Evolutionary conservation across 2,797 vertebrate species (phyloP).

Genomic region (Paramormyrops hopkinsi): DNA sequence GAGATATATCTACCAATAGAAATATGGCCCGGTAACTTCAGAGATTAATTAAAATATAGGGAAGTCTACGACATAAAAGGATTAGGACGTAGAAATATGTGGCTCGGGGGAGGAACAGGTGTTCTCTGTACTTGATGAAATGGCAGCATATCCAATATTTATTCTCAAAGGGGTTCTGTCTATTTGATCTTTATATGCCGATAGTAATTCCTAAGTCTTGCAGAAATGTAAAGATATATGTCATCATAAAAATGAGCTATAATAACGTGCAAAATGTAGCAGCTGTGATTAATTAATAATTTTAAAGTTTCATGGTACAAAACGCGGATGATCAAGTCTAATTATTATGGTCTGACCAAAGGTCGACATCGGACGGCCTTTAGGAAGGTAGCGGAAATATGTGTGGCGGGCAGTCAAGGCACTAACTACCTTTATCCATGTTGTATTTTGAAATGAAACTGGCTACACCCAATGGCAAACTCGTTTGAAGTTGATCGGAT

Average conservation of each 20-base stretch:
- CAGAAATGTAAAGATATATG: background rate
- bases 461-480: background rate
- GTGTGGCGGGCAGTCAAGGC: background rate
- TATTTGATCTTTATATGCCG: background rate
- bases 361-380: background rate
- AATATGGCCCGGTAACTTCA: background rate
- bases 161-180: background rate
- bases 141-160: background rate
- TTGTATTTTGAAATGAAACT: background rate
- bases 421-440: background rate
- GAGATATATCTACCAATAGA: background rate
- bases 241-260: background rate
- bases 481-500: background rate
- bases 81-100: background rate
- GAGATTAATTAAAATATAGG: background rate
- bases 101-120: slow-evolving; percentile 9
- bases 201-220: background rate
- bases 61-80: background rate
- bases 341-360: background rate
- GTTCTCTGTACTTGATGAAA: slow-evolving; percentile 14
- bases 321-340: background rate
- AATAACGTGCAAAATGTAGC: background rate
- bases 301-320: background rate
- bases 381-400: background rate
- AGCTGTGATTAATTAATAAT: background rate